These are phyloP conservation scores for Bombyx huttoni DNA, from an alignment of 2,888 invertebrate genomes.

Conservation along the genomic window DNA sequence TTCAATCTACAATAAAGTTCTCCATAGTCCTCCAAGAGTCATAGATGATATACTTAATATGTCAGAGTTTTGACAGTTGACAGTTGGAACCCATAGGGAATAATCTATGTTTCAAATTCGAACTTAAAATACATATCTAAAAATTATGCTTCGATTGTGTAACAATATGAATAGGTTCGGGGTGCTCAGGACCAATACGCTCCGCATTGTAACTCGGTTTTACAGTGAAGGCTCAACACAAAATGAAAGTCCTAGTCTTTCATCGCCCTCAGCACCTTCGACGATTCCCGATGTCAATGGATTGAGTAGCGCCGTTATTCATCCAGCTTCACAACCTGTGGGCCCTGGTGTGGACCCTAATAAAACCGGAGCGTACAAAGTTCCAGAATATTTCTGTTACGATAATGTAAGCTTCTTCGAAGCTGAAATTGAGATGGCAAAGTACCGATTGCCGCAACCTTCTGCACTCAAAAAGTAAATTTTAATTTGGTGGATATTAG, in stretches of 20 bases:
- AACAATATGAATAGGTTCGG: constrained; percentile 16
- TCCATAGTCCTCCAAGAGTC: too few relatives aligned
- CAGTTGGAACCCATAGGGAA: too few relatives aligned
- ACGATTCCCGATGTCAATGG: constrained; percentile 72
- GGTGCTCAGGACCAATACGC: constrained; percentile 1
- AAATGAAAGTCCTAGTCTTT: constrained; percentile 1
- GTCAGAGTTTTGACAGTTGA: too few relatives aligned
- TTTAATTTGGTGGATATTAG: constrained; percentile 1
- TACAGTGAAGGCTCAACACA: constrained; percentile 28
- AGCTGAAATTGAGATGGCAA: constrained; percentile 88
- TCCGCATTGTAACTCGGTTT: constrained; percentile 16
- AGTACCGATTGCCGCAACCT: constrained; percentile 85
- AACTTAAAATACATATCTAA: too few relatives aligned
- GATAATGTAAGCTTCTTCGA: constrained; percentile 83
- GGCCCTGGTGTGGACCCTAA: constrained; percentile 78
- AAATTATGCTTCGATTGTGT: constrained; percentile 25
- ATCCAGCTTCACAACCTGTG: constrained; percentile 68
- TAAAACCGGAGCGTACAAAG: constrained; percentile 83
- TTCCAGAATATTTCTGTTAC: constrained; percentile 90
- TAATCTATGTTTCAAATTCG: too few relatives aligned
- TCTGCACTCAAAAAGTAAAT: constrained; percentile 65
- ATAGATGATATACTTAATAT: too few relatives aligned
- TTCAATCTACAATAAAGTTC: too few relatives aligned
- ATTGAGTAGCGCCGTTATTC: constrained; percentile 73
- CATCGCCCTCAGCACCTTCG: constrained; percentile 16